Conservation (phyloP, 2,797 vertebrate species). For the Halcyon badia region DNA sequence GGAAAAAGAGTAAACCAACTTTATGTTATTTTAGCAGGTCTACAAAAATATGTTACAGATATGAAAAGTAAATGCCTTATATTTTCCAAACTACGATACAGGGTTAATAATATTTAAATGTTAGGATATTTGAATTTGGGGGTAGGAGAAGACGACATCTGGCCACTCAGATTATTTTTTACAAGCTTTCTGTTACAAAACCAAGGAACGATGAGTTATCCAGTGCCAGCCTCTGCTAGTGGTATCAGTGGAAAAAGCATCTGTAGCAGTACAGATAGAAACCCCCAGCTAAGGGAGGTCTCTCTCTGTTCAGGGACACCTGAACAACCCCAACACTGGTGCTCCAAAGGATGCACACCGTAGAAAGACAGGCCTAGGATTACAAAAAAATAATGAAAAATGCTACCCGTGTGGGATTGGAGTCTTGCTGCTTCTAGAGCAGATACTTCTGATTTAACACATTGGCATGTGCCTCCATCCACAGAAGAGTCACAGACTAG, state of each 20-base stretch:
- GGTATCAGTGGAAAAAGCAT: background rate
- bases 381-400: background rate
- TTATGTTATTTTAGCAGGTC: background rate
- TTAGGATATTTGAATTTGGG: too few relatives aligned
- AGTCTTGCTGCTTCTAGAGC: background rate
- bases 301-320: background rate
- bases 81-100: background rate
- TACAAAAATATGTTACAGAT: background rate
- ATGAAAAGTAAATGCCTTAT: background rate
- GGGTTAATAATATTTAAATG: background rate
- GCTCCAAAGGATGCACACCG: accelerated
- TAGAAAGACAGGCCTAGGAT: accelerated
- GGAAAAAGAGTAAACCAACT: background rate
- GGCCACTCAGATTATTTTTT: background rate
- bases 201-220: accelerated
- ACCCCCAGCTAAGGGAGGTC: background rate
- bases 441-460: background rate
- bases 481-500: accelerated
- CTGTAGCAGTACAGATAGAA: background rate
- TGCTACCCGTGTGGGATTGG: accelerated
- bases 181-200: background rate
- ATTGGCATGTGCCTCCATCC: accelerated
- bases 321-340: background rate
- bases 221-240: background rate
- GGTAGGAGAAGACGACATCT: too few relatives aligned